A percentile compares a stretch with the other conserved stretches of the same genome.
phyloP scores from a whole-genome alignment of 2,888 invertebrate genomes.

The Chalcosyrphus nemorum region DNA sequence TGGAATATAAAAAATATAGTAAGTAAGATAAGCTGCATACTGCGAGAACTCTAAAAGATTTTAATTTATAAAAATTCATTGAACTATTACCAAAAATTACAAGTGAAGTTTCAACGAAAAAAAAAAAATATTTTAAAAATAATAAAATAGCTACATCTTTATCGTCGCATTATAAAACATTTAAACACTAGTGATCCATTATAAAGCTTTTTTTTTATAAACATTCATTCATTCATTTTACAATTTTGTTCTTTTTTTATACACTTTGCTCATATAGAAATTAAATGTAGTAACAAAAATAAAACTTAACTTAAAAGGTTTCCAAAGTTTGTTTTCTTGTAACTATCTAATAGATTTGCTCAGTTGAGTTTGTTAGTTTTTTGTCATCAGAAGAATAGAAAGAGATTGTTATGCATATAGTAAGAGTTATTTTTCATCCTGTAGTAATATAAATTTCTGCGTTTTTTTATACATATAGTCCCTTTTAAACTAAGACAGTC shows the following conservation, averaged over 20 bases:
- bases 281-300: neutral
- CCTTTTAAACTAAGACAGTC: constrained; percentile 62
- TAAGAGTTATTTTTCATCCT: constrained; percentile 36
- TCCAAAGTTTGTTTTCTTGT: neutral
- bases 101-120: neutral
- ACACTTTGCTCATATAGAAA: constrained; percentile 24
- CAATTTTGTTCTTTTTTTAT: constrained; percentile 20
- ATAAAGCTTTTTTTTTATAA: constrained; percentile 60
- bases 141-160: constrained; percentile 10
- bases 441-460: constrained; percentile 54
- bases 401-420: constrained; percentile 63
- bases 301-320: neutral
- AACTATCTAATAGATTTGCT: constrained; percentile 46
- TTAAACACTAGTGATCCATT: constrained; percentile 46
- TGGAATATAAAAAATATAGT: constrained; percentile 47
- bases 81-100: constrained; percentile 16
- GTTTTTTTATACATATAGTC: constrained; percentile 11
- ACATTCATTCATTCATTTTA: constrained; percentile 55
- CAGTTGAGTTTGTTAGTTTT: constrained; percentile 5
- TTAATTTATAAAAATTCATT: constrained; percentile 10
- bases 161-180: constrained; percentile 62
- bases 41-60: constrained; percentile 21
- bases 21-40: constrained; percentile 30
- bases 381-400: constrained; percentile 41
- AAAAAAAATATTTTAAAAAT: neutral